Conservation (phyloP, 2,797 vertebrate genomes). For the Cyclopterus lumpus region DNA sequence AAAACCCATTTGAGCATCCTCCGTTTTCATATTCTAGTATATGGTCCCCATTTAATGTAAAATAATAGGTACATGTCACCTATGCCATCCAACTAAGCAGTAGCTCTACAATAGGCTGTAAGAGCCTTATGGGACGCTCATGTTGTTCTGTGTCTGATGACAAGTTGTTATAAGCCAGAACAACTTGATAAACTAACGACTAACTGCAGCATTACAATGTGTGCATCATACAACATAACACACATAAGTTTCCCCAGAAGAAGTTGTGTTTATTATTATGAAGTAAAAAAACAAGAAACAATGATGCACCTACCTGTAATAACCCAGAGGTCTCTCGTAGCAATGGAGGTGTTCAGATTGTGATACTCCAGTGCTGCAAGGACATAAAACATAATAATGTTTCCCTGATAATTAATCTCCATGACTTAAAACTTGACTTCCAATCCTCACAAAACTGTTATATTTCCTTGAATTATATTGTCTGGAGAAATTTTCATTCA, state of each 20-base stretch:
- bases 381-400: slow-evolving; percentile 22
- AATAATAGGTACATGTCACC: not conserved
- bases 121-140: not conserved
- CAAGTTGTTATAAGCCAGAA: not conserved
- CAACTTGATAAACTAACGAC: not conserved
- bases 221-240: not conserved
- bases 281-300: slow-evolving; percentile 5
- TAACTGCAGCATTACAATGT: not conserved
- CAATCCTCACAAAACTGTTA: not conserved
- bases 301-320: slow-evolving; percentile 90
- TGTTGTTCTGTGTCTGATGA: not conserved
- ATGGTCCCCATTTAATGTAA: not conserved
- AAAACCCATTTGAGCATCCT: not conserved
- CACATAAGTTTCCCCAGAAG: not conserved
- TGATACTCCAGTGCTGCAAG: slow-evolving; percentile 94
- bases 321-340: slow-evolving; percentile 96
- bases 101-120: not conserved
- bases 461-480: not conserved
- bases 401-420: not conserved
- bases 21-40: not conserved
- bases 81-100: not conserved
- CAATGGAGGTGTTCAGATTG: slow-evolving; percentile 93
- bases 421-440: not conserved
- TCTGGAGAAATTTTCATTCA: not conserved
- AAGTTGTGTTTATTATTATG: not conserved